Base-by-base conservation (phyloP, 2,113 vertebrate species). In the Zingel zingel region DNA sequence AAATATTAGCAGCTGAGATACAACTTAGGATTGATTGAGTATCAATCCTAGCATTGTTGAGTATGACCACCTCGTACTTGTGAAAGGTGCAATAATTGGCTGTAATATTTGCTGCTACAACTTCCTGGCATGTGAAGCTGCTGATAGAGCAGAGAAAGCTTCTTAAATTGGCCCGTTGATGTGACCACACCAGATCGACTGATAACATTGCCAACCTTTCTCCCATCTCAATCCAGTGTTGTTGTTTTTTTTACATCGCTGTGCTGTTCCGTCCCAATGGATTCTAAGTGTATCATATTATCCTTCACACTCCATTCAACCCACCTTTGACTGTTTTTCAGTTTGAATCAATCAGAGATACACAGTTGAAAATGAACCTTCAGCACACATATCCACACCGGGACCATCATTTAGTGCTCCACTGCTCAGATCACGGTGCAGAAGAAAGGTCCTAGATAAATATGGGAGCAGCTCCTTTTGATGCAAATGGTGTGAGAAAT, bases 41-140 rank as follows among this genome's bases (percentile, higher is more conserved):
- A n/a, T n/a, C n/a, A n/a, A n/a, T n/a, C n/a, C n/a, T 39, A 9
- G 56, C 58, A 76, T 86, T 88, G 87, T 91, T 91, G 84, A 81
- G 70, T 61, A 72, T 27, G 61, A 79, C 83, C 18, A 78, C 67
- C 69, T 69, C 23, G 0, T 63, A 76, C 69, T 63, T 86, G 61
- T 78, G 53, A 89, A 45, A 36, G 23, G 25, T 77, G 65, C 63
- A 79, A 56, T 86, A 78, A 81, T 74, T 88, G 75, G 39, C 71
- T 77, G 2, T 81, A 86, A 70, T 73, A 77, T 87, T 82, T 59
- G 39, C 59, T 77, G 72, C 54, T 67, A 76, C 77, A 82, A 56
- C 79, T 50, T 78, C 65, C 77, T 82, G 81, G 71, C 74, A 27
- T 23, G 61, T 4, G 8, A 80, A 58, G 51, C 61, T 68, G 86